phyloP scores from a whole-genome alignment of 2,797 vertebrate species.

The Erethizon dorsatum region DNA sequence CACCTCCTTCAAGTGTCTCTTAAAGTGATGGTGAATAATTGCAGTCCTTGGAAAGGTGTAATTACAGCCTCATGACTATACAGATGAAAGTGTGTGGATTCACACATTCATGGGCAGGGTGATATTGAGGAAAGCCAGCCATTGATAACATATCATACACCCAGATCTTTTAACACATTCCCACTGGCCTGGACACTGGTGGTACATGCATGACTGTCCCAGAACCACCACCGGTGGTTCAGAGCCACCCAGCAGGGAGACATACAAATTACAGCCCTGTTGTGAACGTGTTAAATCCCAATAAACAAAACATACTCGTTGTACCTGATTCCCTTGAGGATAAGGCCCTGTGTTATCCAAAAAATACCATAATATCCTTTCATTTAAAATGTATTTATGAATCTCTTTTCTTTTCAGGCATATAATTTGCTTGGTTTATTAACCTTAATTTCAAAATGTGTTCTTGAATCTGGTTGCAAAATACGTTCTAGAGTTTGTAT shows the following conservation, averaged over 20 bases:
- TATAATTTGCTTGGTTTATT: not conserved
- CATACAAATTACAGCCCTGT: not conserved
- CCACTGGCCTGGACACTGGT: not conserved
- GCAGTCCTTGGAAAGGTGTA: not conserved
- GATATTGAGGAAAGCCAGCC: not conserved
- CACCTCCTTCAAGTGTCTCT: not conserved
- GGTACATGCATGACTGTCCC: not conserved
- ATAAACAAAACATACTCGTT: not conserved
- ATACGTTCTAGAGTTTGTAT: not conserved
- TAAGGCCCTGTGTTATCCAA: not conserved
- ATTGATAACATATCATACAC: not conserved
- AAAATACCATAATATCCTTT: not conserved
- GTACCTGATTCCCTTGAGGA: not conserved
- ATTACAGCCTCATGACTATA: not conserved
- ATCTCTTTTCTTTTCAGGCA: constrained; percentile 35
- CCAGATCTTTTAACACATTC: not conserved
- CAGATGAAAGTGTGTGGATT: not conserved
- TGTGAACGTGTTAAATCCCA: not conserved
- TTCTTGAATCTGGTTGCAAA: constrained; percentile 52
- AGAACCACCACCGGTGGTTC: not conserved
- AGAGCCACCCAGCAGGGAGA: not conserved
- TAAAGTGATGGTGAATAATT: not conserved
- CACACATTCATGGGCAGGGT: not conserved
- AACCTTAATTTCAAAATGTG: not conserved
- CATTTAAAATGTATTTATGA: not conserved